Conservation (phyloP, 2,888 invertebrate species). For the Chloromyia formosa region DNA sequence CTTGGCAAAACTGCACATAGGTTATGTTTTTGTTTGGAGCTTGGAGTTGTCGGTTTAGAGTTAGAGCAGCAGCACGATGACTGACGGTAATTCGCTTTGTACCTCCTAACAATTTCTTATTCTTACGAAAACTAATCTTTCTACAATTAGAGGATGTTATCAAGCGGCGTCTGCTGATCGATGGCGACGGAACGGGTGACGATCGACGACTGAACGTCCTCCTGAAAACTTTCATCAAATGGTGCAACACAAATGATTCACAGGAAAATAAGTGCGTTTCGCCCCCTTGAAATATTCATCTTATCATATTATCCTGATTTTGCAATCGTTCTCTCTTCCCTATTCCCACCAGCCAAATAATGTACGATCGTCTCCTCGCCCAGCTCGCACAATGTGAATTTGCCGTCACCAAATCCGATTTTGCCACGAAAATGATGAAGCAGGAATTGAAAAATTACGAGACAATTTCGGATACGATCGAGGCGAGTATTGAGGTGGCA, state of each 20-base stretch:
- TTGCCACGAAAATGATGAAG: slow-evolving; percentile 83
- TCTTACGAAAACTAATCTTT: background rate
- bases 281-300: slow-evolving; percentile 7
- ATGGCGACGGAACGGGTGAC: slow-evolving; percentile 97
- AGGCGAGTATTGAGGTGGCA: slow-evolving; percentile 80
- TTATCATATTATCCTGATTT: background rate
- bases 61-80: slow-evolving; percentile 29
- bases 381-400: slow-evolving; percentile 89
- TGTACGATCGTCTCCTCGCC: slow-evolving; percentile 81
- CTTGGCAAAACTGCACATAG: background rate
- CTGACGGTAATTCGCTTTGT: slow-evolving; percentile 20
- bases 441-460: slow-evolving; percentile 86
- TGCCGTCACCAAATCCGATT: slow-evolving; percentile 83
- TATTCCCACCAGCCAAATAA: slow-evolving; percentile 68
- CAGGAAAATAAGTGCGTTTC: slow-evolving; percentile 70
- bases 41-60: background rate
- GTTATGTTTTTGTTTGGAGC: slow-evolving; percentile 14
- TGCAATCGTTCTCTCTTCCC: slow-evolving; percentile 3
- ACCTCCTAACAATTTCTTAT: background rate
- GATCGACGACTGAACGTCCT: slow-evolving; percentile 88
- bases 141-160: slow-evolving; percentile 89
- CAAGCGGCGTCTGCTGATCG: slow-evolving; percentile 87
- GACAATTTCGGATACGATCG: slow-evolving; percentile 78
- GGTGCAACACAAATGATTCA: slow-evolving; percentile 76
- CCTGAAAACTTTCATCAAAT: slow-evolving; percentile 83